Conservation (phyloP, 1,140 invertebrate species). For the Neuroterus valhalla region DNA sequence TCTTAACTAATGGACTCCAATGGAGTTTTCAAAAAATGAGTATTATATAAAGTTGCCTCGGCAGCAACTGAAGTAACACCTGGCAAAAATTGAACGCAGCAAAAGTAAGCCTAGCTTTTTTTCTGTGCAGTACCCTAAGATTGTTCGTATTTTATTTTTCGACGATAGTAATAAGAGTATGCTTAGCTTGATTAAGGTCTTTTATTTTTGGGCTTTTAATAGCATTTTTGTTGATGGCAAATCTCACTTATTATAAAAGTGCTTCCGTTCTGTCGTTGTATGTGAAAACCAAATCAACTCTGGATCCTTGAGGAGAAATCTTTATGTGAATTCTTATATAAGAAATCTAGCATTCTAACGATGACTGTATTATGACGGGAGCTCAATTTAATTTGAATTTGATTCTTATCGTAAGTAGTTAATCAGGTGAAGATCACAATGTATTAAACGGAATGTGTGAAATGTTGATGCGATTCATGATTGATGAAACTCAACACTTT, state of each 20-base stretch:
- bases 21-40: too few species aligned
- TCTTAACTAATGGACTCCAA: too few species aligned
- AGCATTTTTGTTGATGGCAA: neutral
- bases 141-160: too few species aligned
- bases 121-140: too few species aligned
- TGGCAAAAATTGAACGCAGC: too few species aligned
- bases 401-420: slow-evolving; percentile 45
- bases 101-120: too few species aligned
- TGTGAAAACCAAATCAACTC: neutral
- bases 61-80: too few species aligned
- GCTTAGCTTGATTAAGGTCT: too few species aligned
- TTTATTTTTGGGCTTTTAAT: too few species aligned
- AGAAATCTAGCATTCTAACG: slow-evolving; percentile 26
- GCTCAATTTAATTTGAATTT: slow-evolving; percentile 45
- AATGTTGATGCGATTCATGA: too few species aligned
- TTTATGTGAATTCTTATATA: slow-evolving; percentile 9
- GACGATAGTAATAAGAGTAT: too few species aligned
- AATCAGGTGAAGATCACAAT: neutral
- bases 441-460: slow-evolving; percentile 2
- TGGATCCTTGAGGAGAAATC: slow-evolving; percentile 2
- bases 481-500: neutral
- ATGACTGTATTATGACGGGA: slow-evolving; percentile 34
- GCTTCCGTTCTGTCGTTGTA: neutral
- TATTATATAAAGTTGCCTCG: too few species aligned
- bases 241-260: neutral